Evolutionary conservation across 2,888 invertebrate genomes (phyloP), one percentile per base, ranked within the genome.

Genomic region (Gari tellinella): DNA sequence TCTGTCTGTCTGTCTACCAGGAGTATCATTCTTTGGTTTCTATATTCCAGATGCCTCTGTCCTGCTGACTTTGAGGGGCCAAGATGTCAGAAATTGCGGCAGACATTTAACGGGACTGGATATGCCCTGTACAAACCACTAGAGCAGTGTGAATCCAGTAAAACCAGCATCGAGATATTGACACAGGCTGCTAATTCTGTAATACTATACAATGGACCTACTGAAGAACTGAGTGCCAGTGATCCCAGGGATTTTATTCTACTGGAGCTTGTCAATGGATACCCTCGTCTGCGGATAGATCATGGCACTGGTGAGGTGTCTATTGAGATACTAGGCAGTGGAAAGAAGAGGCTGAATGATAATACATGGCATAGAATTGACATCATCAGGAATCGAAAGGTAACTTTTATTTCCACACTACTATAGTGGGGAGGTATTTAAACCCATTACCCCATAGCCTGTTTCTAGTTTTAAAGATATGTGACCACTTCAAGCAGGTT

Each of bases 61-160:
- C 97, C 97, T 0, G 94, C 95, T 43, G 97, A 97, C 2, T 98
- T 97, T 90, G 96, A 96, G 81, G 99, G 99, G 0, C 98, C 99
- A 1, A 94, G 99, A 63, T 99, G 99, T 93, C 99, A 99, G 92
- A 97, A 98, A 93, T 97, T 97, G 0, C 81, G 83, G 0, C 94
- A 99, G 86, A 97, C 97, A 89, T 99, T 99, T 93, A 94, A 95
- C 80, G 98, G 98, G 17, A 96, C 96, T 82, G 98, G 99, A 4
- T 99, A 97, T 96, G 99, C 99, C 21, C 98, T 99, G 98, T 99
- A 98, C 93, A 97, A 98, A 2, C 95, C 99, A 0, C 93, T 99
- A 61, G 86, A 89, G 41, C 91, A 91, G 80, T 99, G 99, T 92
- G 97, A 98, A 87, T 95, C 95, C 82, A 97, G 98, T 31, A 98